Evolutionary conservation across 2,113 vertebrate genomes (phyloP), one percentile per base, ranked within the genome.

Genomic region (Menidia beryllina): DNA sequence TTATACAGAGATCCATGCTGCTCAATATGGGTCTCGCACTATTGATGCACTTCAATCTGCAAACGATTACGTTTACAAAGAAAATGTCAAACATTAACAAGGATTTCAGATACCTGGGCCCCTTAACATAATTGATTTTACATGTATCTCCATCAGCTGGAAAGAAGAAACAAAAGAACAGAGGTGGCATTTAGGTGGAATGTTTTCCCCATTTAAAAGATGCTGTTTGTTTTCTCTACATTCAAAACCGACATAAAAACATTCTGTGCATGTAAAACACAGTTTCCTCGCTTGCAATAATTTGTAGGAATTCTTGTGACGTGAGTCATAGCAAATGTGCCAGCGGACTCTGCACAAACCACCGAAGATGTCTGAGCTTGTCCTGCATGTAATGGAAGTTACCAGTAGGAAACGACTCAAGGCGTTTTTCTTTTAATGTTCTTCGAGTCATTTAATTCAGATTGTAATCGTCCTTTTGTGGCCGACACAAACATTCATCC

Each of bases 391-490:
- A 10, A n/a, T 54, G 24, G 39, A 63, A 39, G 23, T 45, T 60
- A 48, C 38, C 39, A 21, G 58, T n/a, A 3, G 6, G 17, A 19
- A 45, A 14, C 41, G 3, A 4, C 39, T 19, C 0, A 19, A 13
- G 1, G 4, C 41, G n/a, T n/a, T 45, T 45, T 45, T 14, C 8
- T n/a, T n/a, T n/a, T n/a, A n/a, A n/a, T 45, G 41, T 17, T n/a
- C 4, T 45, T n/a, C 10, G 7, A 34, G 7, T 34, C 7, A 6
- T 34, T 2, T 1, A 10, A 34, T 34, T 34, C 7, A 68, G 77
- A 75, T 77, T 69, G 82, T 82, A 75, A 87, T 89, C 69, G 85
- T 79, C 77, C 74, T 62, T 79, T 79, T 43, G 72, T 34, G 58
- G 59, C 59, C 72, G 78, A 77, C 72, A 78, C 41, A 75, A 50